phyloP scores from a whole-genome alignment of 2,888 invertebrate species.

The Osmoderma eremita region DNA sequence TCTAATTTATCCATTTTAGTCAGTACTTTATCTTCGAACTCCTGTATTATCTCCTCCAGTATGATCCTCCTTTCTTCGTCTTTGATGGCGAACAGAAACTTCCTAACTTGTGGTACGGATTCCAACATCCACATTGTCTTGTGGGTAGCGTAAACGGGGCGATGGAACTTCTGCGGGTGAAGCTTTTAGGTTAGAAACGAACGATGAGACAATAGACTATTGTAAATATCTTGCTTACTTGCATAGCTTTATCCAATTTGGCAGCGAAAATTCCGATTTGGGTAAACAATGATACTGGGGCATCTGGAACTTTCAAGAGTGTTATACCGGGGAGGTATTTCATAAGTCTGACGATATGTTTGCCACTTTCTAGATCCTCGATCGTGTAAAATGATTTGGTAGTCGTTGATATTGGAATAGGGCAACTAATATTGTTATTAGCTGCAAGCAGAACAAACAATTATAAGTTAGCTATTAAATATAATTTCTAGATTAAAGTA shows the following conservation, averaged over 20 bases:
- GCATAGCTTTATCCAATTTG: slow-evolving; percentile 73
- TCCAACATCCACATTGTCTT: slow-evolving; percentile 82
- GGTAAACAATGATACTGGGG: slow-evolving; percentile 71
- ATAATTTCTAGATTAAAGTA: too few species aligned
- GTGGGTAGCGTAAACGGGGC: slow-evolving; percentile 74
- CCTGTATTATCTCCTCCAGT: slow-evolving; percentile 70
- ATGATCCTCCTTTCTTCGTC: slow-evolving; percentile 70
- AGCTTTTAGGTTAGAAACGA: background rate
- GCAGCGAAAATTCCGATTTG: slow-evolving; percentile 80
- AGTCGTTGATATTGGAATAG: slow-evolving; percentile 76
- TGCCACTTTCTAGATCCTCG: slow-evolving; percentile 65
- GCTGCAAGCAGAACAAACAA: slow-evolving; percentile 17
- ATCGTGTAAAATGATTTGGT: slow-evolving; percentile 72
- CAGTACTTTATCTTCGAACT: slow-evolving; percentile 75
- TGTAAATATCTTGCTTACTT: slow-evolving; percentile 64
- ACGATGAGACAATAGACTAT: background rate
- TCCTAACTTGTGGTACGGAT: slow-evolving; percentile 73
- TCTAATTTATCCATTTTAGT: slow-evolving; percentile 69
- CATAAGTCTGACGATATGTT: slow-evolving; percentile 78
- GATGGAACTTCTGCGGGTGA: slow-evolving; percentile 72
- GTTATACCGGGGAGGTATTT: slow-evolving; percentile 80
- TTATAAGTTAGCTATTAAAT: background rate
- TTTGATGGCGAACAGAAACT: slow-evolving; percentile 76
- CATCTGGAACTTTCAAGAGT: slow-evolving; percentile 69
- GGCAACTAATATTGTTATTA: slow-evolving; percentile 63